phyloP scores from a whole-genome alignment of 2,797 vertebrate species.

The Girardinus metallicus region DNA sequence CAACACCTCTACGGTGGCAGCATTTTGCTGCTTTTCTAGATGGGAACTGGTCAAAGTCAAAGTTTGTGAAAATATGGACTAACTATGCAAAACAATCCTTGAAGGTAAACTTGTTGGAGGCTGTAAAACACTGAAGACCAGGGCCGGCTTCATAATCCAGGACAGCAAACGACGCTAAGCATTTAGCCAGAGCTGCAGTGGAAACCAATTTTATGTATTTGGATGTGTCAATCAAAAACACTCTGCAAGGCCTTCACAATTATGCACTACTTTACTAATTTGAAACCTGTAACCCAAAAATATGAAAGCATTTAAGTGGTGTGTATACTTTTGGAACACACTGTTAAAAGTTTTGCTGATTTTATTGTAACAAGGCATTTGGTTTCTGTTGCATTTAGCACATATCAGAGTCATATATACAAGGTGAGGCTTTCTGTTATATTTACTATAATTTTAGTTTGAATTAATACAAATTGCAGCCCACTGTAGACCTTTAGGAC shows the following conservation, averaged over 20 bases:
- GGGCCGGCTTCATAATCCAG: neutral
- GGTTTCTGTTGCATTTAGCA: conserved; percentile 5
- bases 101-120: neutral
- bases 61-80: neutral
- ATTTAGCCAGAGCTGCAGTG: neutral
- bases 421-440: conserved; percentile 60
- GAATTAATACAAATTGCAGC: conserved; percentile 33
- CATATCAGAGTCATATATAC: conserved; percentile 34
- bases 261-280: neutral
- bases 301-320: neutral
- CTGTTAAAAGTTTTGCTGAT: neutral
- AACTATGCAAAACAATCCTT: neutral
- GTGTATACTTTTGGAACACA: neutral
- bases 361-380: conserved; percentile 21
- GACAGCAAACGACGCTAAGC: neutral
- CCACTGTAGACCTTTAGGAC: conserved; percentile 8
- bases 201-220: neutral
- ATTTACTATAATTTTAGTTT: conserved; percentile 47
- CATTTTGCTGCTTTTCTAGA: neutral
- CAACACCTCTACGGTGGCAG: neutral
- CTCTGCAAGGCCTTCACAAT: neutral
- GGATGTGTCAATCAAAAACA: neutral
- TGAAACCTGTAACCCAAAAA: neutral
- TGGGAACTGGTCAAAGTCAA: neutral
- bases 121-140: neutral